Percentiles rank a stretch among this genome's conserved stretches.
Evolutionary conservation across 2,797 vertebrate species (phyloP).

Genomic region (Trachops cirrhosus): DNA sequence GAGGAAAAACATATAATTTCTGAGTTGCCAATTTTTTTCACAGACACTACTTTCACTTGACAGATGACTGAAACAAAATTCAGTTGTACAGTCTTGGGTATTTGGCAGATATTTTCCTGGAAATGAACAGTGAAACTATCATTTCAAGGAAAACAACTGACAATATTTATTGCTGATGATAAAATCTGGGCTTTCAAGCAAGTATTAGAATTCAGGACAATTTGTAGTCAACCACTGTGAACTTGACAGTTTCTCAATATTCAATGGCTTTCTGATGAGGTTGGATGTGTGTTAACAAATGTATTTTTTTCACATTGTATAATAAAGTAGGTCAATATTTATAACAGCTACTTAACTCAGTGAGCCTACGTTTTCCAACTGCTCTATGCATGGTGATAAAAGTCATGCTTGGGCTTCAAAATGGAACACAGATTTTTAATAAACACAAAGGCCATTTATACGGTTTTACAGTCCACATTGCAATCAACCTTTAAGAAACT

Average conservation of each 20-base stretch:
- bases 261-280: background rate
- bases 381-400: background rate
- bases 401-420: background rate
- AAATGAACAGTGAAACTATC: conserved; percentile 11
- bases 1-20: background rate
- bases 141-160: conserved; percentile 27
- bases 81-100: background rate
- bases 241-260: background rate
- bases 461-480: background rate
- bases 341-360: background rate
- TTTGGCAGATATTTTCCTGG: background rate
- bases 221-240: background rate
- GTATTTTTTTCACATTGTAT: background rate
- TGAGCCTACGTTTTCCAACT: conserved; percentile 2
- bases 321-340: conserved; percentile 17
- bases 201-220: background rate
- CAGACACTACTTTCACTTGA: background rate
- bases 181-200: conserved; percentile 17
- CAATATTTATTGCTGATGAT: background rate
- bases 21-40: background rate
- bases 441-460: background rate
- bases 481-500: background rate
- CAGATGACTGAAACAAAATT: background rate
- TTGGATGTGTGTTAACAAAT: background rate
- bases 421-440: conserved; percentile 1